phyloP scores from a whole-genome alignment of 2,113 vertebrate species.

The Gracilinanus agilis region DNA sequence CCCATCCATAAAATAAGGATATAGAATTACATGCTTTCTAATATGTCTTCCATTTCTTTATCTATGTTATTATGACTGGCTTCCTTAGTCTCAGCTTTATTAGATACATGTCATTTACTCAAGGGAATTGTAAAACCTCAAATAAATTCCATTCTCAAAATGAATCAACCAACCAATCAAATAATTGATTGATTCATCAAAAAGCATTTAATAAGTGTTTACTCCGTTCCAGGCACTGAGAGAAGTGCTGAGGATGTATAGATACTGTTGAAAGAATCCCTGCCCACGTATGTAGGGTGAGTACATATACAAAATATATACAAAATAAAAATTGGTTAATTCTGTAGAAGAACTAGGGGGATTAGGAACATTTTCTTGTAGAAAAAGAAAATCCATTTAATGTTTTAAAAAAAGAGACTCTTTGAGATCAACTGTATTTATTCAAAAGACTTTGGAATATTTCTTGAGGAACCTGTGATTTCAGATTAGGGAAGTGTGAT shows the following conservation, averaged over 20 bases:
- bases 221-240: no score
- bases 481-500: background rate
- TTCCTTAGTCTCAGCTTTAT: background rate
- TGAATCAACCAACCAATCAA: background rate
- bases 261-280: background rate
- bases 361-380: background rate
- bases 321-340: background rate
- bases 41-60: background rate
- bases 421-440: background rate
- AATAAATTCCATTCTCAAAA: background rate
- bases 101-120: background rate
- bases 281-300: background rate
- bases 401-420: background rate
- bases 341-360: background rate
- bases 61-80: background rate
- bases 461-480: background rate
- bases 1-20: slow-evolving; percentile 6
- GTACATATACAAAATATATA: background rate
- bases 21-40: no score
- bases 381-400: background rate
- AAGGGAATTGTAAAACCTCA: background rate
- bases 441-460: slow-evolving; percentile 4
- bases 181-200: background rate
- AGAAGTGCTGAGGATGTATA: background rate
- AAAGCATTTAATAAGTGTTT: no score